phyloP scores from a whole-genome alignment of 2,888 invertebrate genomes.

The Tiliacea aurago region DNA sequence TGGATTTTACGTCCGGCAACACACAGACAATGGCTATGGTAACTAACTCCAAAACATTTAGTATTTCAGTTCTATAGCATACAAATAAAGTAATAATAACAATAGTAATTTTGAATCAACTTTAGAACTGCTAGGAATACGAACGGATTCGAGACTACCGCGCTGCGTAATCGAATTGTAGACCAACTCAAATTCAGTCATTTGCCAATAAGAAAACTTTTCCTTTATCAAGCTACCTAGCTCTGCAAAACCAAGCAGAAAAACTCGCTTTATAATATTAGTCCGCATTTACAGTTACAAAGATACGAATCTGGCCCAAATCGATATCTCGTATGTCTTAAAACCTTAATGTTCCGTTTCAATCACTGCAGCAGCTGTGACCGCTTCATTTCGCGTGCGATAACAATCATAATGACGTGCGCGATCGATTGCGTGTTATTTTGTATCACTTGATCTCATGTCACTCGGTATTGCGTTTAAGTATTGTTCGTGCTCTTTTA shows the following conservation, averaged over 20 bases:
- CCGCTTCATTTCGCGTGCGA: conserved; percentile 42
- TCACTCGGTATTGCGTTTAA: conserved; percentile 28
- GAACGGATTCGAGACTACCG: neutral
- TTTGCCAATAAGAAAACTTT: neutral
- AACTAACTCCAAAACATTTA: no score
- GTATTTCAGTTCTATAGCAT: no score
- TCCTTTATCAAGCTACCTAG: neutral
- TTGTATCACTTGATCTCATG: conserved; percentile 49
- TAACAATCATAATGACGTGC: conserved; percentile 43
- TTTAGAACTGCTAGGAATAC: neutral
- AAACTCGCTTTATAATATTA: conserved; percentile 5
- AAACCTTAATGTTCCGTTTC: conserved; percentile 33
- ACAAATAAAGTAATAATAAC: no score
- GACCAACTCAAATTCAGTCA: neutral
- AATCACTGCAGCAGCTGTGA: conserved; percentile 26
- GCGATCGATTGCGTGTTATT: conserved; percentile 49
- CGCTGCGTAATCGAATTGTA: neutral
- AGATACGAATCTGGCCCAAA: conserved; percentile 54
- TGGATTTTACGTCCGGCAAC: no score
- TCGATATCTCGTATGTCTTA: conserved; percentile 35
- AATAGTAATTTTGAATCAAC: neutral
- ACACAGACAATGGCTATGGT: no score
- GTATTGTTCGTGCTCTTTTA: conserved; percentile 12
- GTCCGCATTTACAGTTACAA: conserved; percentile 37
- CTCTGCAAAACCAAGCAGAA: neutral